Conservation (phyloP, 2,797 vertebrate genomes). For the Geotria australis region DNA sequence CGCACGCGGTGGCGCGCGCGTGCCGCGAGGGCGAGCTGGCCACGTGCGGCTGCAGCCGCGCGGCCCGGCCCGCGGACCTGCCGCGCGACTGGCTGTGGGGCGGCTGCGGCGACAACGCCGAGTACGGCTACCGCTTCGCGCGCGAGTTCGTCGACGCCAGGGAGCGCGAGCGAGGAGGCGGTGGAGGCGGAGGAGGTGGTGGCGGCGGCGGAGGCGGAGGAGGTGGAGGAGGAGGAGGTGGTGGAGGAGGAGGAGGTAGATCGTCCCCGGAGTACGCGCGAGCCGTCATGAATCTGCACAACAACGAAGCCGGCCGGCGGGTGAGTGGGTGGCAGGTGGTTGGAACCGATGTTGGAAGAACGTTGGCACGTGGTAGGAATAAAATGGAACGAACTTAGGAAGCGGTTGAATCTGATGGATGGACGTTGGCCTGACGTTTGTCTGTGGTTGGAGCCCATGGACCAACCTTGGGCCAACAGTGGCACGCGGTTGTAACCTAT, state of each 20-base stretch:
- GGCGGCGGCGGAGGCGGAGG: too few relatives aligned
- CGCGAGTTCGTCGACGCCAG: neutral
- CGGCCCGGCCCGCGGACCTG: neutral
- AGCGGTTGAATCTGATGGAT: too few relatives aligned
- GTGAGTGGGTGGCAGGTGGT: neutral
- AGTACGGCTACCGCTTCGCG: neutral
- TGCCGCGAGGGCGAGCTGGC: neutral
- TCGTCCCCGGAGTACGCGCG: neutral
- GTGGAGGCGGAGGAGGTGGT: too few relatives aligned
- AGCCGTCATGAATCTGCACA: neutral
- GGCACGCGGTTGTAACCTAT: too few relatives aligned
- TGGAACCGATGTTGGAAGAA: too few relatives aligned
- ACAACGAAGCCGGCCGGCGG: neutral
- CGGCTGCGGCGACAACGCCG: neutral
- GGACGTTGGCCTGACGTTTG: too few relatives aligned
- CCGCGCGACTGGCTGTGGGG: neutral
- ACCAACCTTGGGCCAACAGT: too few relatives aligned
- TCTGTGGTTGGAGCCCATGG: too few relatives aligned
- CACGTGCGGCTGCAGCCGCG: neutral
- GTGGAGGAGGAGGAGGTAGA: too few relatives aligned
- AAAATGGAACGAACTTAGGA: too few relatives aligned
- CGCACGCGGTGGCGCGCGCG: neutral
- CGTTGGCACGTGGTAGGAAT: too few relatives aligned
- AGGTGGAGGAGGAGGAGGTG: too few relatives aligned
- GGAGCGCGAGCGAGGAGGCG: neutral